Conservation (phyloP, 2,888 invertebrate genomes). For the Silvanus unidentatus region DNA sequence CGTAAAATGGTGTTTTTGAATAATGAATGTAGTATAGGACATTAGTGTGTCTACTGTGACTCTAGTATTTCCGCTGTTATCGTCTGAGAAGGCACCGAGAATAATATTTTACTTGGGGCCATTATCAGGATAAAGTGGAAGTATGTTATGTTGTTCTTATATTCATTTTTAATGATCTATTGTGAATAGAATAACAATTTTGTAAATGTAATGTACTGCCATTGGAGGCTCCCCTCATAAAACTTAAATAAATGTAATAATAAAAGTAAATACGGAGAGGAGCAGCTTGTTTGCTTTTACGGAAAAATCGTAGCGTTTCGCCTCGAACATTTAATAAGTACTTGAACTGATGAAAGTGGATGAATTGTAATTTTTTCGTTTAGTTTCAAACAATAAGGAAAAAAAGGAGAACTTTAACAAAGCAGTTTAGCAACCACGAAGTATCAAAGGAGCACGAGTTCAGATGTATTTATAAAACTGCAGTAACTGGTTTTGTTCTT, state of each 20-base stretch:
- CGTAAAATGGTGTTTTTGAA: constrained; percentile 10
- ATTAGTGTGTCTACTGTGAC: constrained; percentile 11
- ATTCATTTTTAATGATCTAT: constrained; percentile 1
- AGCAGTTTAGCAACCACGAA: constrained; percentile 22
- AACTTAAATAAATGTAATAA: no score
- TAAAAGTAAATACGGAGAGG: no score
- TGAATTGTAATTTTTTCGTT: no score
- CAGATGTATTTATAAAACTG: constrained; percentile 29
- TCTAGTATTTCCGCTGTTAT: constrained; percentile 10
- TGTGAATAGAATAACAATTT: constrained; percentile 3
- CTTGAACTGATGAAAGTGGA: no score
- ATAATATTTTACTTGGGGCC: neutral
- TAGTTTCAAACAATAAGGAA: no score
- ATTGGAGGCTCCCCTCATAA: no score
- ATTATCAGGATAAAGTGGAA: neutral
- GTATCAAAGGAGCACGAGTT: constrained; percentile 14
- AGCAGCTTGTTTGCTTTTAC: no score
- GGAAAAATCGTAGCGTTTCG: no score
- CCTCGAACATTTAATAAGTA: no score
- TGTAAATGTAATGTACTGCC: no score
- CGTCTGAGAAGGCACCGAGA: constrained; percentile 6
- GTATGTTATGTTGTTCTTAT: neutral
- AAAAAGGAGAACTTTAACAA: constrained; percentile 25
- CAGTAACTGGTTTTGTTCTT: constrained; percentile 29
- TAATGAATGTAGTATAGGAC: constrained; percentile 7